phyloP scores from a whole-genome alignment of 92 coral and sea anemone genomes.

The Galaxea fascicularis region DNA sequence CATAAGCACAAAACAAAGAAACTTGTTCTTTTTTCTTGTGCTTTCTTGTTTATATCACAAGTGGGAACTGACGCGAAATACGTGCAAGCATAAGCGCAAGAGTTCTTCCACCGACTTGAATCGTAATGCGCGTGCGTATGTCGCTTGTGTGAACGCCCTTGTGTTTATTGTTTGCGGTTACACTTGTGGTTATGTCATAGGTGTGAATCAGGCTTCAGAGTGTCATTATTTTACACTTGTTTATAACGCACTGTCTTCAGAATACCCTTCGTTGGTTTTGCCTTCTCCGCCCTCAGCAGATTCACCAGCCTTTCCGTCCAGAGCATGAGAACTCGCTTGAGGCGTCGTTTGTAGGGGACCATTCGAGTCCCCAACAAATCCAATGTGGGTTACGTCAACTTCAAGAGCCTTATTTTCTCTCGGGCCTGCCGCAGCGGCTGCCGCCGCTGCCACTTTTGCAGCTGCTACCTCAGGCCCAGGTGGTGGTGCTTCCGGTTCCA shows the following conservation, averaged over 20 bases:
- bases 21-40: too few relatives aligned
- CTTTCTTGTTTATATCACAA: too few relatives aligned
- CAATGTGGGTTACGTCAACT: conserved; percentile 22
- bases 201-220: too few relatives aligned
- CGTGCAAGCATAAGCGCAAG: too few relatives aligned
- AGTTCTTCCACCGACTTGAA: too few relatives aligned
- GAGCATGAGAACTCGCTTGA: not conserved
- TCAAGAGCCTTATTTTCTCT: not conserved
- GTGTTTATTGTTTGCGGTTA: too few relatives aligned
- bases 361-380: conserved; percentile 10
- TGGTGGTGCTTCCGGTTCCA: not conserved
- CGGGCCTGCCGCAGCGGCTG: not conserved
- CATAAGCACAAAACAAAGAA: too few relatives aligned
- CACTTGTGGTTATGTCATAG: too few relatives aligned
- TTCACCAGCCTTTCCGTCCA: not conserved
- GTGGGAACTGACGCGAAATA: too few relatives aligned
- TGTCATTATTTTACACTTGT: too few relatives aligned
- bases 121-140: too few relatives aligned
- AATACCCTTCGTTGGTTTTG: not conserved
- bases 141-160: too few relatives aligned
- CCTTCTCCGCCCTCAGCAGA: not conserved
- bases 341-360: not conserved
- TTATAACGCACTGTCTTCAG: conserved; percentile 1
- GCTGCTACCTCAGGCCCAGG: not conserved
- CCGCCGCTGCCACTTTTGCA: not conserved